Evolutionary conservation across 2,113 vertebrate species (phyloP).

Genomic region (Psittacula cyanocephala): DNA sequence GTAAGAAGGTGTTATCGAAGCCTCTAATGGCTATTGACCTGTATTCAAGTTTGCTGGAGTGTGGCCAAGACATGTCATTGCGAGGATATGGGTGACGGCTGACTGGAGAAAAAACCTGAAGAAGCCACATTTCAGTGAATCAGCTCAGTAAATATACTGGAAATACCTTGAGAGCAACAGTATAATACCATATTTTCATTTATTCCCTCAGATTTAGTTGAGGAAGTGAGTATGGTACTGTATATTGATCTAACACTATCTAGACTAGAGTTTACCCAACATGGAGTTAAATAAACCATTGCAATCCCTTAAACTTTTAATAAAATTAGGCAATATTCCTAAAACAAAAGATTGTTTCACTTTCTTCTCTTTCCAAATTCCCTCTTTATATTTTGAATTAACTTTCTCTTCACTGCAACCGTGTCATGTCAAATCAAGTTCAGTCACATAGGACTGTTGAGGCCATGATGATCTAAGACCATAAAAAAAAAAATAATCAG

Average conservation of each 20-base stretch:
- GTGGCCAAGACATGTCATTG: neutral
- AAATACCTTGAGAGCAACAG: neutral
- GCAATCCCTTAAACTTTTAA: neutral
- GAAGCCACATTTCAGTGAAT: neutral
- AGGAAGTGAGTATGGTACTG: neutral
- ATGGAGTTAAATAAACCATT: neutral
- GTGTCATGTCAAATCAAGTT: conserved; percentile 5
- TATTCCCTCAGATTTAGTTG: neutral
- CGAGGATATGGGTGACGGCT: neutral
- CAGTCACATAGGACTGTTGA: conserved; percentile 6
- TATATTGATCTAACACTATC: neutral
- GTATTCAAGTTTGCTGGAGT: neutral
- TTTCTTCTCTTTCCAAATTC: neutral
- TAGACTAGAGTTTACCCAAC: neutral
- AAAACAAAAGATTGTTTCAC: neutral
- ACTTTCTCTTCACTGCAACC: neutral
- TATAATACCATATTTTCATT: neutral
- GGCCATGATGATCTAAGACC: neutral
- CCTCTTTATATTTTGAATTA: neutral
- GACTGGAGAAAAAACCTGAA: neutral
- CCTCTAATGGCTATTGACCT: conserved; percentile 1
- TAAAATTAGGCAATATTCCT: neutral
- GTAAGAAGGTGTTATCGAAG: neutral
- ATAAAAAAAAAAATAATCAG: neutral
- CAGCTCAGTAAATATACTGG: neutral